Conservation (phyloP, 1,140 invertebrate species). For the Drosophila elegans region DNA sequence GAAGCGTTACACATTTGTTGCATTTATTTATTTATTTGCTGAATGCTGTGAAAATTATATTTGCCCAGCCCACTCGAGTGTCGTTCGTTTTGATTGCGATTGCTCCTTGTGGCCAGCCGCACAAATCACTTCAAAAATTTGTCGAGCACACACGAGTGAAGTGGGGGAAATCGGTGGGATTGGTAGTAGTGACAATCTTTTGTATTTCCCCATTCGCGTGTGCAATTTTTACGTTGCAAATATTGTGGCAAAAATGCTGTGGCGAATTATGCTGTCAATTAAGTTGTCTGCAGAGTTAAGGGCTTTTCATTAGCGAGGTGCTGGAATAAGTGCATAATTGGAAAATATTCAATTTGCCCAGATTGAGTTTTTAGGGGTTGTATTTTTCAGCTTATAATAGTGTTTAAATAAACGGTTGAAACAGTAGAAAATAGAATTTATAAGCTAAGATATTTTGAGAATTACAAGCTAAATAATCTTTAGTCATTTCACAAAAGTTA, state of each 20-base stretch:
- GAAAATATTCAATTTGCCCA: slow-evolving; percentile 29
- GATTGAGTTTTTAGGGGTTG: not conserved
- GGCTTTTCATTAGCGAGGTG: slow-evolving; percentile 45
- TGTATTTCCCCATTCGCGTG: slow-evolving; percentile 36
- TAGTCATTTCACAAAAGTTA: no score
- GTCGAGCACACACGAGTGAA: slow-evolving; percentile 29
- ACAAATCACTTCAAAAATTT: slow-evolving; percentile 70
- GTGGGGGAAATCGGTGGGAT: not conserved
- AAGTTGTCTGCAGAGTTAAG: slow-evolving; percentile 57
- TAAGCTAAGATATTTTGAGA: not conserved
- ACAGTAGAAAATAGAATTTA: not conserved
- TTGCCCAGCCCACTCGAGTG: slow-evolving; percentile 69
- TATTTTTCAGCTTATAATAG: not conserved
- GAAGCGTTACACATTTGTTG: slow-evolving; percentile 44
- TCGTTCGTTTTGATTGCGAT: slow-evolving; percentile 65
- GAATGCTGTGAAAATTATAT: slow-evolving; percentile 77
- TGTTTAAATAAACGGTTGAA: not conserved
- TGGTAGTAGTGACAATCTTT: slow-evolving; percentile 34
- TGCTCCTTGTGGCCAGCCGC: slow-evolving; percentile 61
- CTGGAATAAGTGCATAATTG: slow-evolving; percentile 1
- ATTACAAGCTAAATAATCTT: no score
- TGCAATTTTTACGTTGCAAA: slow-evolving; percentile 46
- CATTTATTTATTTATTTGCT: slow-evolving; percentile 75
- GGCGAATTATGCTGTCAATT: slow-evolving; percentile 43
- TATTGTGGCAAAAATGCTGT: slow-evolving; percentile 3